A percentile compares a stretch with the other conserved stretches of the same genome.
Evolutionary conservation across 2,113 vertebrate species (phyloP).

Genomic region (Pimephales promelas): DNA sequence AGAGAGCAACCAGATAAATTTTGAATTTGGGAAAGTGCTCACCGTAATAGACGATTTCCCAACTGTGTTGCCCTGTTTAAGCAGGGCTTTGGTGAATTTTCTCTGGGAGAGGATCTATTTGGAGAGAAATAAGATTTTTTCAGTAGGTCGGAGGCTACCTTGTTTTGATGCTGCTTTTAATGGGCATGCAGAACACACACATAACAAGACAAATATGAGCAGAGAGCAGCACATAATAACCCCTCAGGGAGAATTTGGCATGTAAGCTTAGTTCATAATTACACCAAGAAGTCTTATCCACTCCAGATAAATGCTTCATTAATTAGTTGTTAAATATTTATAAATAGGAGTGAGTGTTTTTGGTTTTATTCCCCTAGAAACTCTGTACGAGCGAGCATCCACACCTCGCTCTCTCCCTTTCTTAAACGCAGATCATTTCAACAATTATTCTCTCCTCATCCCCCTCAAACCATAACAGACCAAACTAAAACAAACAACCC

Average conservation of each 20-base stretch:
- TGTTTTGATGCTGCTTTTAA: neutral
- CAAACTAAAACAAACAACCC: slow-evolving; percentile 21
- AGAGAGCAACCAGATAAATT: neutral
- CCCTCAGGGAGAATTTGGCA: neutral
- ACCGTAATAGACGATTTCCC: slow-evolving; percentile 95
- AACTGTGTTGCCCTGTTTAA: slow-evolving; percentile 91
- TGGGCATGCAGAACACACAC: neutral
- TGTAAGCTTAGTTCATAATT: slow-evolving; percentile 6
- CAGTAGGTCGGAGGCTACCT: neutral
- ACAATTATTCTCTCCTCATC: slow-evolving; percentile 28
- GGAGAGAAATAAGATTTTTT: slow-evolving; percentile 59
- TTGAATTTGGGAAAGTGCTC: slow-evolving; percentile 58
- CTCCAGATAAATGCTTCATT: slow-evolving; percentile 28
- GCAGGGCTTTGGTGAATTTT: slow-evolving; percentile 91
- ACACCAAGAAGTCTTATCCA: slow-evolving; percentile 2
- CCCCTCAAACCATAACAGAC: slow-evolving; percentile 33
- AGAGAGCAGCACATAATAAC: slow-evolving; percentile 9
- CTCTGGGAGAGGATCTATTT: slow-evolving; percentile 94
- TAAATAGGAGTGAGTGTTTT: slow-evolving; percentile 16
- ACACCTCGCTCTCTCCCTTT: neutral
- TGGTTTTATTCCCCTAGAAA: slow-evolving; percentile 2
- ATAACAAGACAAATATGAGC: neutral
- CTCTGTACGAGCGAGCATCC: neutral
- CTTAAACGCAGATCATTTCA: slow-evolving; percentile 33
- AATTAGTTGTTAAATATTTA: slow-evolving; percentile 18